Evolutionary conservation across 2,888 invertebrate genomes (phyloP), one percentile per base, ranked within the genome.

Genomic region (Leptura quadrifasciata): DNA sequence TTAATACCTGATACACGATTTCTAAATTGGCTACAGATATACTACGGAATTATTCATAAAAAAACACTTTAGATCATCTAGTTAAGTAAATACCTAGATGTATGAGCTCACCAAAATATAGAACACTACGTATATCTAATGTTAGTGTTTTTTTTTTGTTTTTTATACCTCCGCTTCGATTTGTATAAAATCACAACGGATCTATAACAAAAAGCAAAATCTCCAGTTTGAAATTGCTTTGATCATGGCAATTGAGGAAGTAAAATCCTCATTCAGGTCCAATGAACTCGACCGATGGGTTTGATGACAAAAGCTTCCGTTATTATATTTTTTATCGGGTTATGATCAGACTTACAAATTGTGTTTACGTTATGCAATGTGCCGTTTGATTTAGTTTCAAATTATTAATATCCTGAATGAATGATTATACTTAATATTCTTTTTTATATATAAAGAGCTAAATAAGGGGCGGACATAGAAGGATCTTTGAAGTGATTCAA

Each of bases 221-320:
- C 17, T 55, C 20, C 18, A 17, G 20, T 12, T 17, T 55, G 2
- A 55, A 55, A 55, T 18, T 55, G 18, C 18, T 17, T 18, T 17
- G 15, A 55, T 18, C 3, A 12, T 18, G 18, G 8, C 55, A 55
- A 18, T 55, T 55, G 55, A 8, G 55, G 20, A 55, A 55, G 18
- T 55, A 55, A 55, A 55, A 61, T 61, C 27, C 24, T 17, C 9
- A 15, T 52, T 24, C 20, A 65, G 20, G 65, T 47, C 20, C 65
- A 21, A 17, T 65, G 65, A 65, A 65, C 65, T 65, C 65, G 17
- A 52, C n/a, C 64, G 21, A 64, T 52, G 52, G 24, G 9, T 65
- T 54, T 65, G 52, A 65, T 65, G 65, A 52, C 21, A 65, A 52
- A 24, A 65, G 65, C 52, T 65, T 65, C 65, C 65, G 65, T 52